Conservation (phyloP, 35 echinoderm and acorn worm species). For the Heliocidaris tuberculata region DNA sequence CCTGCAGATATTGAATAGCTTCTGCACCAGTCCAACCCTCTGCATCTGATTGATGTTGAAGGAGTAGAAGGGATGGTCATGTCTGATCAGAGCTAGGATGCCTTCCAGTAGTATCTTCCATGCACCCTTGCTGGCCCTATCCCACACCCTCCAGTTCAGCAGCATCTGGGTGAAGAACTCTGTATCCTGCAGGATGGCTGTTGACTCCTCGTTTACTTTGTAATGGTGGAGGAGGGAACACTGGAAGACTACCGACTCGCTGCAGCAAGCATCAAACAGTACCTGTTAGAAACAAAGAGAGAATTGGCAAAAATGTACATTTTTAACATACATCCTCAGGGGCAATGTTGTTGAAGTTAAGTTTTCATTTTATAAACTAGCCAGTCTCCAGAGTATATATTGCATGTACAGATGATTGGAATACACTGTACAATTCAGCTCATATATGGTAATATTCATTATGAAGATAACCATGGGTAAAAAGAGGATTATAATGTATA, state of each 20-base stretch:
- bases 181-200: constrained; percentile 82
- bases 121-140: constrained; percentile 60
- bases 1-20: constrained; percentile 75
- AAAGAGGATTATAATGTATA: too few species aligned
- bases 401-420: too few species aligned
- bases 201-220: constrained; percentile 70
- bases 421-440: too few species aligned
- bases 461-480: too few species aligned
- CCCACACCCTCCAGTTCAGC: constrained; percentile 87
- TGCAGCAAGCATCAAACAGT: constrained; percentile 86
- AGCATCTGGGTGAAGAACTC: constrained; percentile 68
- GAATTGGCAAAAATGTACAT: too few species aligned
- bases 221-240: constrained; percentile 66
- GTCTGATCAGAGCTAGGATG: constrained; percentile 67
- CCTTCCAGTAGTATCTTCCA: constrained; percentile 68
- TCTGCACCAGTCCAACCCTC: constrained; percentile 66
- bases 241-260: constrained; percentile 66
- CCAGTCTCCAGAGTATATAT: too few species aligned
- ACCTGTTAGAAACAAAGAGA: constrained; percentile 61
- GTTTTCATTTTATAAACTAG: too few species aligned
- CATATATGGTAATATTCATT: too few species aligned
- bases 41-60: constrained; percentile 88
- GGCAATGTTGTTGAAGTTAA: too few species aligned
- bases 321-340: too few species aligned
- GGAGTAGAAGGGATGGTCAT: constrained; percentile 61